phyloP scores from a whole-genome alignment of 2,113 vertebrate genomes.

The Typhlomys cinereus region DNA sequence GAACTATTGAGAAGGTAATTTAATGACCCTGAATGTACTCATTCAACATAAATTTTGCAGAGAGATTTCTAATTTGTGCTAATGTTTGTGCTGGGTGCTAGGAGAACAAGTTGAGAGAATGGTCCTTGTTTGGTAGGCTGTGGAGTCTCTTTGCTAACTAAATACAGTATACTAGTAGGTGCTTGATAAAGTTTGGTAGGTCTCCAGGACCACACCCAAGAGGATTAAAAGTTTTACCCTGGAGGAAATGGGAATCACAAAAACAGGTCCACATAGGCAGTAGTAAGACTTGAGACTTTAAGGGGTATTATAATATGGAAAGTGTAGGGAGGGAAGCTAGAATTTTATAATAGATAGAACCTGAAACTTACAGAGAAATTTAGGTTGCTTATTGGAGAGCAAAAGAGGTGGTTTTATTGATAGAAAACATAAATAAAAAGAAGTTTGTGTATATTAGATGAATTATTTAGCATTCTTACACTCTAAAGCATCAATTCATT shows the following conservation, averaged over 20 bases:
- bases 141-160: background rate
- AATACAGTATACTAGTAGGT: background rate
- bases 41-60: background rate
- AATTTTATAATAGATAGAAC: background rate
- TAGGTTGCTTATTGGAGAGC: conserved; percentile 10
- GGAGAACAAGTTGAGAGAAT: background rate
- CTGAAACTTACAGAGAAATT: background rate
- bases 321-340: background rate
- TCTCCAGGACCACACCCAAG: background rate
- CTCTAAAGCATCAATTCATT: background rate
- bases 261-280: background rate
- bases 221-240: background rate
- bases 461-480: background rate
- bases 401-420: conserved; percentile 23
- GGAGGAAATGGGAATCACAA: conserved; percentile 16
- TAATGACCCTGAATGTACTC: conserved; percentile 21
- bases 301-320: background rate
- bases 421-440: conserved; percentile 35
- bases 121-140: background rate
- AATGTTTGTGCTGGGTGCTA: background rate
- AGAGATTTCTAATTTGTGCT: background rate
- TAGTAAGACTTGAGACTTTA: background rate
- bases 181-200: background rate
- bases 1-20: conserved; percentile 8
- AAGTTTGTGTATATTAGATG: conserved; percentile 27